Conservation (phyloP, 1,140 invertebrate species). For the Pemphigus obesinymphae region DNA sequence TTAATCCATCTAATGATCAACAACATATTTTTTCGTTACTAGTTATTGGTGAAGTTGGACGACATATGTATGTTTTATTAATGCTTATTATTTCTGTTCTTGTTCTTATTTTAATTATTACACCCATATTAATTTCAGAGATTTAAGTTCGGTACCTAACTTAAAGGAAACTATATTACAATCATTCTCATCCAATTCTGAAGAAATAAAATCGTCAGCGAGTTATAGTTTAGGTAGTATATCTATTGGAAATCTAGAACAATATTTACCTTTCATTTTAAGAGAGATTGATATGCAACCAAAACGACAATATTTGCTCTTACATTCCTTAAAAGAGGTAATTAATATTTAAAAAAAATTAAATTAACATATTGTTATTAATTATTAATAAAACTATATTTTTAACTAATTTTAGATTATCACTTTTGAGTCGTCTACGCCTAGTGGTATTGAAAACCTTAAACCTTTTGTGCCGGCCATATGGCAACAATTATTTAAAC, state of each 20-base stretch:
- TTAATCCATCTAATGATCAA: constrained; percentile 67
- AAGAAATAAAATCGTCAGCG: constrained; percentile 91
- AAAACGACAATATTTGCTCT: constrained; percentile 88
- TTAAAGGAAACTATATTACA: constrained; percentile 69
- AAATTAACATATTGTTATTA: background rate
- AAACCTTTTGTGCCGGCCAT: constrained; percentile 84
- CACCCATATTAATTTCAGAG: constrained; percentile 63
- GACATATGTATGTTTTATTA: constrained; percentile 70
- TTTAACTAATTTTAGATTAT: constrained; percentile 74
- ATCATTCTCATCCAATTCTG: constrained; percentile 72
- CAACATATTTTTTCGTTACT: constrained; percentile 87
- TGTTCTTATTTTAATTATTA: too few relatives aligned
- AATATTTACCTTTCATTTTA: constrained; percentile 91
- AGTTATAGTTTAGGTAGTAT: constrained; percentile 94
- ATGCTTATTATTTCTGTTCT: background rate
- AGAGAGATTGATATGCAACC: constrained; percentile 90
- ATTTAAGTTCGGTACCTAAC: constrained; percentile 72
- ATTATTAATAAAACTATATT: background rate
- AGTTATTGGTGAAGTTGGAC: constrained; percentile 93
- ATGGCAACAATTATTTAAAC: constrained; percentile 82
- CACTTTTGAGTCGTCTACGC: constrained; percentile 75
- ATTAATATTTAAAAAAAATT: constrained; percentile 24
- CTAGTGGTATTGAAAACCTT: constrained; percentile 69
- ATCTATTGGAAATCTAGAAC: constrained; percentile 87
- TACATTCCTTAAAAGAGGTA: constrained; percentile 97